phyloP scores from a whole-genome alignment of 1,140 invertebrate species.

The Ceratosolen fusciceps region DNA sequence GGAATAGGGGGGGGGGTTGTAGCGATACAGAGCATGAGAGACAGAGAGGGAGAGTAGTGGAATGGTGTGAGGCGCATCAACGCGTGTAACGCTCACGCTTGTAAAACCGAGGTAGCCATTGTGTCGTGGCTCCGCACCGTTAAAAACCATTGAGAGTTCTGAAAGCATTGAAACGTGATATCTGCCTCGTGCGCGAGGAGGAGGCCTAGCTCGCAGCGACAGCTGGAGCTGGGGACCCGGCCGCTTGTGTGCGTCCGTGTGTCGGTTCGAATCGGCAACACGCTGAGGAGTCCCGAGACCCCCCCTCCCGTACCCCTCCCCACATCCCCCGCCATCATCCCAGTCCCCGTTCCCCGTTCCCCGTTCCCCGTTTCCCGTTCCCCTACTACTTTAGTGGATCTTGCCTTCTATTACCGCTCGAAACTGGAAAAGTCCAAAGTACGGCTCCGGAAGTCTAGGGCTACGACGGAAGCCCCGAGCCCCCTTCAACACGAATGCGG shows the following conservation, averaged over 20 bases:
- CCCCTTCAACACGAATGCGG: too few relatives aligned
- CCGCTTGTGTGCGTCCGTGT: conserved; percentile 35
- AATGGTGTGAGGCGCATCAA: not conserved
- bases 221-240: conserved; percentile 42
- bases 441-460: not conserved
- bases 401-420: not conserved
- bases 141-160: conserved; percentile 52
- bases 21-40: too few relatives aligned
- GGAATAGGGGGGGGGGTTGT: too few relatives aligned
- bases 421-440: conserved; percentile 19
- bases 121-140: conserved; percentile 23
- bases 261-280: not conserved
- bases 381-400: too few relatives aligned
- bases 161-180: conserved; percentile 57
- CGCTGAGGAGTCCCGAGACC: not conserved
- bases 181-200: conserved; percentile 17
- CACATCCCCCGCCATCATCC: not conserved
- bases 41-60: not conserved
- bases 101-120: conserved; percentile 30
- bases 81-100: conserved; percentile 36
- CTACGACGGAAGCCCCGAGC: not conserved
- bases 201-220: conserved; percentile 37
- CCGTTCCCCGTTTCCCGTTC: not conserved
- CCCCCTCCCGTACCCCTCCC: not conserved
- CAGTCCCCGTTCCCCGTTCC: not conserved